A percentile compares a stretch with the other conserved stretches of the same genome.
Conservation (phyloP, 2,888 invertebrate genomes). For the Lasioglossum lativentre region DNA sequence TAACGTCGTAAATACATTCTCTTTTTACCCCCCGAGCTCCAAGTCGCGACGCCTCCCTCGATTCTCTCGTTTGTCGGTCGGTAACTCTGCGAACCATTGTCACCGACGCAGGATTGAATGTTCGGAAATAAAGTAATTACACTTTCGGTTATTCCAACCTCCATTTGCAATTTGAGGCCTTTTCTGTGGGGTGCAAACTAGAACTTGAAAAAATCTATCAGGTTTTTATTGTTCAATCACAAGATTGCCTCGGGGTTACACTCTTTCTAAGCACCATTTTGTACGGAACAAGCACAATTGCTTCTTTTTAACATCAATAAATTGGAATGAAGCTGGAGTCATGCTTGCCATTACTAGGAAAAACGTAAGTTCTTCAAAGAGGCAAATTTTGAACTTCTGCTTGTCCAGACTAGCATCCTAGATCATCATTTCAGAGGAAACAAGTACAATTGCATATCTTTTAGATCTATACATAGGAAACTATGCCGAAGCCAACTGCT, state of each 20-base stretch:
- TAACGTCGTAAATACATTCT: slow-evolving; percentile 84
- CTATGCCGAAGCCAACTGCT: not conserved
- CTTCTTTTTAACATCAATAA: not conserved
- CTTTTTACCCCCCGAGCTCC: slow-evolving; percentile 72
- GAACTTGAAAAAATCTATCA: not conserved
- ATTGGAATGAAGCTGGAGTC: not conserved
- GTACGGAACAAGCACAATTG: not conserved
- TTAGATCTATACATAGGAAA: not conserved
- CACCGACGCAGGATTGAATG: slow-evolving; percentile 63
- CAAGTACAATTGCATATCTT: not conserved
- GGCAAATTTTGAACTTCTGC: too few species aligned
- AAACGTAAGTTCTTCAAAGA: not conserved
- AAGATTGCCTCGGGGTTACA: not conserved
- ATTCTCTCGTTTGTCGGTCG: slow-evolving; percentile 61
- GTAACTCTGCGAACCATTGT: slow-evolving; percentile 74
- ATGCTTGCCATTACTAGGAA: not conserved
- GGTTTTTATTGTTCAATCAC: not conserved
- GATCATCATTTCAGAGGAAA: too few species aligned
- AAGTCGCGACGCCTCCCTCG: slow-evolving; percentile 44
- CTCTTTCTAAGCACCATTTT: not conserved
- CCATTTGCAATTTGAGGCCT: too few species aligned
- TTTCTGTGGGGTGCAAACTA: not conserved
- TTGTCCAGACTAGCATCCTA: too few species aligned
- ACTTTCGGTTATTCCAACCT: not conserved
- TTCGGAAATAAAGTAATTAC: slow-evolving; percentile 39